These are phyloP conservation scores for Drosophila cracens DNA, from an alignment of 2,888 invertebrate species.

Conservation along the genomic window DNA sequence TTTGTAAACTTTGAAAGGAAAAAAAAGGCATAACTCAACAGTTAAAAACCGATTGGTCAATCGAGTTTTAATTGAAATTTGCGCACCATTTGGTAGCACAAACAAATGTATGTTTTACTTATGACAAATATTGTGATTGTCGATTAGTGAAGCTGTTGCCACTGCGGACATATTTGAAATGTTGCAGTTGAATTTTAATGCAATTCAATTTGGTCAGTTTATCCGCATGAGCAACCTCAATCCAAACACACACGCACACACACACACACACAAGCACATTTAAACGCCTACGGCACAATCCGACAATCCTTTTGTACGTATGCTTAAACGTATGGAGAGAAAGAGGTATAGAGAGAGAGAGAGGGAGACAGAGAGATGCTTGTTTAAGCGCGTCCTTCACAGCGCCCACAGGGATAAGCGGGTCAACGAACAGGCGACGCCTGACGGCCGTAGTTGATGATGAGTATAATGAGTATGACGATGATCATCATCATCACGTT, in stretches of 20 bases:
- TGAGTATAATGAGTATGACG: not conserved
- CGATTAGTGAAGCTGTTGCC: slow-evolving; percentile 34
- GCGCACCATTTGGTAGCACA: not conserved
- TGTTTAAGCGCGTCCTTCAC: slow-evolving; percentile 51
- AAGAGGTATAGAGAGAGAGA: not conserved
- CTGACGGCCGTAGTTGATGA: slow-evolving; percentile 1
- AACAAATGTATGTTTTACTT: slow-evolving; percentile 12
- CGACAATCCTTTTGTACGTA: slow-evolving; percentile 54
- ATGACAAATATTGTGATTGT: slow-evolving; percentile 25
- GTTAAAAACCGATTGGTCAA: not conserved
- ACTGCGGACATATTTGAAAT: slow-evolving; percentile 36
- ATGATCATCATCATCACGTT: not conserved
- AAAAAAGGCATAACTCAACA: not conserved
- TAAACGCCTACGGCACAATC: slow-evolving; percentile 25
- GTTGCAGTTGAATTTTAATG: slow-evolving; percentile 50
- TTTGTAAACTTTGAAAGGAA: not conserved
- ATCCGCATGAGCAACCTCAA: slow-evolving; percentile 41
- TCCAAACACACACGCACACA: slow-evolving; percentile 16
- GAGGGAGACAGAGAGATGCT: not conserved
- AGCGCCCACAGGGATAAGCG: slow-evolving; percentile 55
- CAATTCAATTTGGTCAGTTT: slow-evolving; percentile 49
- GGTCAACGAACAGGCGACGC: slow-evolving; percentile 58
- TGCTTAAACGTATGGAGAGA: slow-evolving; percentile 37
- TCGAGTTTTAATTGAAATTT: slow-evolving; percentile 37
- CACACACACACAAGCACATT: not conserved